A percentile compares a stretch with the other conserved stretches of the same genome.
Conservation (phyloP, 2,113 vertebrate species). For the Sinocyclocheilus rhinocerous region DNA sequence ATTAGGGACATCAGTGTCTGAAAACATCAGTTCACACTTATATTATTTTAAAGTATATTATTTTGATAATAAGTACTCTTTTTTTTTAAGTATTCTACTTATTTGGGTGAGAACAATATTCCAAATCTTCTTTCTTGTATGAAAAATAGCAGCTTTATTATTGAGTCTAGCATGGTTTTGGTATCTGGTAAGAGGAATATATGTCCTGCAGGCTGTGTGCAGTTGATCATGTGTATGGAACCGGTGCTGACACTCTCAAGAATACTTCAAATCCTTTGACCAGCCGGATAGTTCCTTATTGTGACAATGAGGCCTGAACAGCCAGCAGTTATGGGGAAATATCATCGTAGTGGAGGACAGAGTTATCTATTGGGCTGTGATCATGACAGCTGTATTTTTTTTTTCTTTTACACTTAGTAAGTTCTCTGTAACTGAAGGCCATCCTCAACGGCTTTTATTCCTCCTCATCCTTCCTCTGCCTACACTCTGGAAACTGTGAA, state of each 20-base stretch:
- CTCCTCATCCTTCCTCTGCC: constrained; percentile 35
- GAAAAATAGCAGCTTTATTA: background rate
- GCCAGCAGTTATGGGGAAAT: background rate
- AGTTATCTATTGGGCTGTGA: background rate
- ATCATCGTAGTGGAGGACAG: background rate
- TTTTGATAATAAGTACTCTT: no score
- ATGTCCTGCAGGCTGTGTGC: background rate
- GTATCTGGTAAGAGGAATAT: background rate
- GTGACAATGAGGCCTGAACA: background rate
- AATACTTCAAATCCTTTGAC: constrained; percentile 6
- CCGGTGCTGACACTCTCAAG: background rate
- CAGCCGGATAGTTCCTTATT: constrained; percentile 1
- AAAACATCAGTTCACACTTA: no score
- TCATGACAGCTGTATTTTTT: constrained; percentile 14
- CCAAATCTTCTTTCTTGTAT: background rate
- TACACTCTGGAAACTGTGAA: constrained; percentile 39
- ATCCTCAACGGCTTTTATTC: constrained; percentile 40
- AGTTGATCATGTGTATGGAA: background rate
- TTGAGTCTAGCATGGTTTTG: background rate
- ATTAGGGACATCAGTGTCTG: no score
- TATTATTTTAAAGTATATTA: no score
- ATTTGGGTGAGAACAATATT: no score
- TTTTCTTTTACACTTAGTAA: constrained; percentile 23
- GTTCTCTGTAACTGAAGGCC: constrained; percentile 36
- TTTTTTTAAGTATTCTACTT: no score